These are phyloP conservation scores for human DNA, from an alignment of 2,113 vertebrate genomes.

Conservation along the genomic window DNA sequence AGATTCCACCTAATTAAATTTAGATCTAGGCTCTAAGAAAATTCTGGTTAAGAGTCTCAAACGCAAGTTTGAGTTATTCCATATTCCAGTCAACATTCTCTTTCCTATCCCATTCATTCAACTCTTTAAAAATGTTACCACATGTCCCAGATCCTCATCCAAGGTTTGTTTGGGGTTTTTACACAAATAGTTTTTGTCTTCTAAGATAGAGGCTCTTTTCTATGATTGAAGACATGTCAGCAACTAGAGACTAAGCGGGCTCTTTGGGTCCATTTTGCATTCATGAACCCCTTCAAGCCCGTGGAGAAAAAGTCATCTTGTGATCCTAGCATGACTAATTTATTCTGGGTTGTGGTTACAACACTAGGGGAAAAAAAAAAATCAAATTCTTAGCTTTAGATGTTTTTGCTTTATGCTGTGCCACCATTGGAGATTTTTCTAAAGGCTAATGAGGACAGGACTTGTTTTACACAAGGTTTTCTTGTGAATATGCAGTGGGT, in stretches of 20 bases:
- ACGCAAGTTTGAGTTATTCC: conserved; percentile 2
- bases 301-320: conserved; percentile 34
- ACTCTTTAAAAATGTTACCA: background rate
- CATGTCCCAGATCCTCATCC: background rate
- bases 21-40: background rate
- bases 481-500: conserved; percentile 17
- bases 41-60: background rate
- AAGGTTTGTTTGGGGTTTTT: conserved; percentile 34
- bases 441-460: background rate
- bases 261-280: conserved; percentile 56
- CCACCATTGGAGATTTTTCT: background rate
- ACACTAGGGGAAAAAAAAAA: background rate
- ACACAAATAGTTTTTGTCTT: conserved; percentile 60
- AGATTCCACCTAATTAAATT: background rate
- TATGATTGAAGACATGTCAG: conserved; percentile 51
- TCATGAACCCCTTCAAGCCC: conserved; percentile 31
- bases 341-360: conserved; percentile 41
- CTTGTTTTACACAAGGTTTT: conserved; percentile 36
- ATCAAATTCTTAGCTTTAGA: background rate
- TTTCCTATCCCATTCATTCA: background rate
- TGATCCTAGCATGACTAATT: conserved; percentile 54
- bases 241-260: background rate
- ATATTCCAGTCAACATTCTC: conserved; percentile 11
- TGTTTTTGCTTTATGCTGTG: conserved; percentile 33
- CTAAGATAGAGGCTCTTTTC: conserved; percentile 55